Evolutionary conservation across 2,113 vertebrate genomes (phyloP), one percentile per base, ranked within the genome.

Genomic region (Anthoscopus minutus): DNA sequence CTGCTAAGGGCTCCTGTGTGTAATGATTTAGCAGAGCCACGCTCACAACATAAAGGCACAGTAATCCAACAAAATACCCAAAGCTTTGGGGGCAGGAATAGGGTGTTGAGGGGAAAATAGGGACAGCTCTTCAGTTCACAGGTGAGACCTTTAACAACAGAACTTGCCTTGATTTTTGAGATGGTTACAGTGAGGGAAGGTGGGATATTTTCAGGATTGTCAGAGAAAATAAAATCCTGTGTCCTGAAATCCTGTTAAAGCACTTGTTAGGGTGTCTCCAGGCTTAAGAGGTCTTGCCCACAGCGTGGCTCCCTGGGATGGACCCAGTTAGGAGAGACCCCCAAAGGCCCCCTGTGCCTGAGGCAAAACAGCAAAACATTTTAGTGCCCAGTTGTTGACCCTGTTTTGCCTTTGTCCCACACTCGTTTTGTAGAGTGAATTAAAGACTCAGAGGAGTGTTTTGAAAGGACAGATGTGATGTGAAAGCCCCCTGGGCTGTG

Each of bases 1-100:
- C 84, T 89, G 92, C 80, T 95, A 79, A 95, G 89, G 87, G 85
- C 92, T 93, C 38, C 79, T 92, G 35, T 33, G 61, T 76, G 79
- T 95, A 92, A 86, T 60, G 76, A 56, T 74, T 90, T 92, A 96
- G 86, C 82, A 92, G 64, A 94, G 82, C 79, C 40, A 70, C 0
- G 0, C 51, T 95, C 76, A 86, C 51, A 90, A 88, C 80, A 84
- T 74, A 88, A 95, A 92, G 62, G 30, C 85, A 71, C 40, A 31
- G 58, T 50, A 88, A 88, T 74, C 74, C 67, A 80, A 56, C 20
- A 62, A 92, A 95, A 90, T 44, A 86, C 74, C 72, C 72, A 37
- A 5, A 84, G 76, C 44, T 86, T 30, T 88, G 64, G 20, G 71
- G 37, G 67, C 18, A 85, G 66, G 78, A 87, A 31, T 24, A 67